Evolutionary conservation across 2,888 invertebrate genomes (phyloP), one percentile per base, ranked within the genome.

Genomic region (Stegana nigrithorax): DNA sequence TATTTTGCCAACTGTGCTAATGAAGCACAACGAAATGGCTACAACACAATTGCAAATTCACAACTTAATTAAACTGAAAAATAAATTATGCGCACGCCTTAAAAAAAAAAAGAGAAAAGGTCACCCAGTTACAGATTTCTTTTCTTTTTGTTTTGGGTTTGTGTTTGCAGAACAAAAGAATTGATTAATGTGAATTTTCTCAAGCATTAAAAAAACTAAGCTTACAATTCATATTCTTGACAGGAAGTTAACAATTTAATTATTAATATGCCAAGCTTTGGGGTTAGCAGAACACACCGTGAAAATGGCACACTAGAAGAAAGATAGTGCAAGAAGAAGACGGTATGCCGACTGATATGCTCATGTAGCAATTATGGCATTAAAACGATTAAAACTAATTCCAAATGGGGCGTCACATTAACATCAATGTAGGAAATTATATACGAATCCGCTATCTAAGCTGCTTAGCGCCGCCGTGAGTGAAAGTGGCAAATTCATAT

Each of bases 81-180:
- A 32, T 32, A 55, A 55, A 21, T 47, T 55, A 55, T 36, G 53
- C 53, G n/a, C 53, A 55, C 21, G 32, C 10, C 32, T 55, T 55
- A 55, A 36, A 12, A 29, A n/a, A n/a, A n/a, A 55, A 7, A 17
- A 26, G 14, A 27, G 50, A 50, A 10, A 55, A 55, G 53, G 53
- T 55, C 53, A 55, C 53, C 36, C 23, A 55, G n/a, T n/a, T n/a
- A n/a, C n/a, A n/a, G 53, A 32, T 55, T 21, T 7, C 19, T 27
- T 14, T 21, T n/a, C 10, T 32, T n/a, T 32, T 32, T 12, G 14
- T 23, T 25, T 47, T 10, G n/a, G 39, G 4, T n/a, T 10, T 39
- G n/a, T 27, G 25, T 19, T 12, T 55, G 14, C 5, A 39, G 23
- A 25, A 60, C 59, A 60, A 60, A 60, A 51, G 59, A 36, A 51